A percentile compares a stretch with the other conserved stretches of the same genome.
phyloP scores from a whole-genome alignment of 2,888 invertebrate genomes.

The Formica aserva region DNA sequence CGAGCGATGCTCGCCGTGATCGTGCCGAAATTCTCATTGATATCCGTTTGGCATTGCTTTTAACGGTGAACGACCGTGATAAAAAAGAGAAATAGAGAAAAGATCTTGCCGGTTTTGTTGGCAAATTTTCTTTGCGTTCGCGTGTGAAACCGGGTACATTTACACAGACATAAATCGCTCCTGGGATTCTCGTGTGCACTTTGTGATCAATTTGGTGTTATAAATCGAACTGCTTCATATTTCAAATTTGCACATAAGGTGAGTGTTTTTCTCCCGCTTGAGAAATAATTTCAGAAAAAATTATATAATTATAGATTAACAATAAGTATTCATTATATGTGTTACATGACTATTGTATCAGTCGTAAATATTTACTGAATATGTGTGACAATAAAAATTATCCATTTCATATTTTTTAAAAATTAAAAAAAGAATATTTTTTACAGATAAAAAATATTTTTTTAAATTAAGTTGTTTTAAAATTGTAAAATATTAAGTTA shows the following conservation, averaged over 20 bases:
- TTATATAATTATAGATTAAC: neutral
- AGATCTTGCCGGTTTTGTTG: neutral
- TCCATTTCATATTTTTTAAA: neutral
- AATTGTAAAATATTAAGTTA: neutral
- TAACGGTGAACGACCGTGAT: neutral
- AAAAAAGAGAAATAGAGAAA: neutral
- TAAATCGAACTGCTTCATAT: conserved; percentile 12
- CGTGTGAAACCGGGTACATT: conserved; percentile 12
- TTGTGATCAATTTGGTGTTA: conserved; percentile 29
- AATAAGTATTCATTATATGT: neutral
- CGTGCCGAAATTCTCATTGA: conserved; percentile 68
- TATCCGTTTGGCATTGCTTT: neutral
- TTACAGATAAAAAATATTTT: neutral
- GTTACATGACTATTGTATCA: neutral
- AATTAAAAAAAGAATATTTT: neutral
- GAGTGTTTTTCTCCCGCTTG: neutral
- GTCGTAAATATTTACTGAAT: neutral
- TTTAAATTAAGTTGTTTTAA: neutral
- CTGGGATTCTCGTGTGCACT: conserved; percentile 20
- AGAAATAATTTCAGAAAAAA: neutral
- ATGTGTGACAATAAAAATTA: neutral
- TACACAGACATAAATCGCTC: neutral
- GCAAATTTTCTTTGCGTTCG: neutral
- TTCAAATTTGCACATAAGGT: conserved; percentile 2
- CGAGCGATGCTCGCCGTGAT: conserved; percentile 79